Conservation (phyloP, 2,797 vertebrate genomes). For the Micrastur ruficollis region DNA sequence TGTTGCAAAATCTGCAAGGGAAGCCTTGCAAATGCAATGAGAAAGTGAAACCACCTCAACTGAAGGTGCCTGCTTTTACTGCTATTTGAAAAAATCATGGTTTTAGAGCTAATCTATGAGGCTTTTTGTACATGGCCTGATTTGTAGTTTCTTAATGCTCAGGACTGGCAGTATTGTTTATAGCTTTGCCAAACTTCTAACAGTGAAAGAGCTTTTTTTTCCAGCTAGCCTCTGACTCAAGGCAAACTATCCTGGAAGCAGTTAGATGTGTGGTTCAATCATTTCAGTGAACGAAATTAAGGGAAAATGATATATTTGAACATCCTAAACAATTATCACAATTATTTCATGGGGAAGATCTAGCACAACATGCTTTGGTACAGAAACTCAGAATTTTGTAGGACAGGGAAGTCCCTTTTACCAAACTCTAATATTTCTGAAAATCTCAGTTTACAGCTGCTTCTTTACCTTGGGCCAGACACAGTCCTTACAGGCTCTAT, state of each 20-base stretch:
- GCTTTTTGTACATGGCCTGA: neutral
- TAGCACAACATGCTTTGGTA: neutral
- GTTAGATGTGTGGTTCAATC: neutral
- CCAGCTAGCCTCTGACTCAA: neutral
- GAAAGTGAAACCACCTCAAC: neutral
- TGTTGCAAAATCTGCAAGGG: neutral
- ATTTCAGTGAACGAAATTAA: neutral
- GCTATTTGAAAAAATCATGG: neutral
- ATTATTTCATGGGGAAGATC: neutral
- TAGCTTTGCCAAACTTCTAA: neutral
- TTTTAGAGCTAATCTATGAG: neutral
- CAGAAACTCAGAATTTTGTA: neutral
- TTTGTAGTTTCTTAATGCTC: slow-evolving; percentile 9
- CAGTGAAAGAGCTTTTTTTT: neutral
- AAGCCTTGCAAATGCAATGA: neutral
- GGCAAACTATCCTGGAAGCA: neutral
- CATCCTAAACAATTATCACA: neutral
- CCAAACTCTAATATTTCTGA: neutral
- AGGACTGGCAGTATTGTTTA: neutral
- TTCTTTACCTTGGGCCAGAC: neutral
- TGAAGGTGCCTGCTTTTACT: neutral
- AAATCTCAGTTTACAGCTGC: neutral
- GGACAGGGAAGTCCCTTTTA: neutral
- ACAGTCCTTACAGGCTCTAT: neutral
- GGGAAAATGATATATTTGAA: neutral